Evolutionary conservation across 2,888 invertebrate genomes (phyloP).

Genomic region (Rhamnusium bicolor): DNA sequence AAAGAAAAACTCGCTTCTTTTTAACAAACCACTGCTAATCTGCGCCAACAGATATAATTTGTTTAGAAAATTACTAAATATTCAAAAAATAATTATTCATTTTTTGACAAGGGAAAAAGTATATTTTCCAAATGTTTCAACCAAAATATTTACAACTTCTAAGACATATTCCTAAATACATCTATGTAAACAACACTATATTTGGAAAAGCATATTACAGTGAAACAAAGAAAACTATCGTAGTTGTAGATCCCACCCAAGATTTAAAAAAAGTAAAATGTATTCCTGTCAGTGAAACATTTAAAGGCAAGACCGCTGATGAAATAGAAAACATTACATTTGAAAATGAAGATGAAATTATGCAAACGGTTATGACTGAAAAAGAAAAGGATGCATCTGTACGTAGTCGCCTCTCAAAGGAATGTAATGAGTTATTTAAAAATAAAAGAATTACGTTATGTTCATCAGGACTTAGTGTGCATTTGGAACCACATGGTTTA

Average conservation of each 20-base stretch:
- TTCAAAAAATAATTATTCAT: neutral
- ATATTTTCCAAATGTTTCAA: neutral
- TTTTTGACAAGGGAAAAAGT: neutral
- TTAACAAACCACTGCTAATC: no score
- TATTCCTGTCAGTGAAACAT: constrained; percentile 5
- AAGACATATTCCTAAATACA: neutral
- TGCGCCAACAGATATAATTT: no score
- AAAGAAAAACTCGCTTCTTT: no score
- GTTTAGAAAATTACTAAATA: neutral
- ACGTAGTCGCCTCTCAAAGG: constrained; percentile 50
- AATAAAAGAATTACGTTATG: constrained; percentile 32
- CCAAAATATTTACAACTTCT: neutral
- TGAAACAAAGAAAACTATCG: constrained; percentile 7
- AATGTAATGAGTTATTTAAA: constrained; percentile 42
- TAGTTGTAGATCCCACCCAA: neutral
- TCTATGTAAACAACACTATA: neutral
- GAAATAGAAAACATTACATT: constrained; percentile 20
- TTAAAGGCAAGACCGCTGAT: constrained; percentile 28
- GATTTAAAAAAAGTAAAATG: neutral
- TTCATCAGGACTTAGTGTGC: constrained; percentile 38
- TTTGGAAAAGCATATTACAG: constrained; percentile 17
- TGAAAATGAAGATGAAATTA: constrained; percentile 35
- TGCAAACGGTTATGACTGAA: constrained; percentile 41
- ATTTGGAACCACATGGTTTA: constrained; percentile 32
- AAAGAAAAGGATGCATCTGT: constrained; percentile 50